Percentiles rank a stretch among this genome's conserved stretches.
These are phyloP conservation scores for Chionodraco myersi DNA, from an alignment of 2,113 vertebrate species.

Conservation along the genomic window DNA sequence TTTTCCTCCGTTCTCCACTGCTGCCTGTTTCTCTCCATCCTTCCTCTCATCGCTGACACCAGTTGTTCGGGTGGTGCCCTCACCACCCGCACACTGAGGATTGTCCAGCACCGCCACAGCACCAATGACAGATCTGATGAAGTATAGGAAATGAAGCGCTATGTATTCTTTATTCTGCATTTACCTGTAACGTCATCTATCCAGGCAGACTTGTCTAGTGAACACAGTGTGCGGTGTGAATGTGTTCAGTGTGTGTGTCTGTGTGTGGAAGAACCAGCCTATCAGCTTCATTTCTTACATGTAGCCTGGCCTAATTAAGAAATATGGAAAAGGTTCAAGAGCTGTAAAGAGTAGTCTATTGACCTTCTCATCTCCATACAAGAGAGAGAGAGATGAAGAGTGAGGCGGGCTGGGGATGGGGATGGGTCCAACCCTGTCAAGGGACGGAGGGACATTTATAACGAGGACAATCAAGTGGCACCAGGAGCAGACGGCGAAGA, in stretches of 20 bases:
- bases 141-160: conserved; percentile 37
- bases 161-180: conserved; percentile 35
- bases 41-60: conserved; percentile 23
- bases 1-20: conserved; percentile 49
- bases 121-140: conserved; percentile 47
- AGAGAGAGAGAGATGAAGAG: conserved; percentile 66
- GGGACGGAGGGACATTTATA: conserved; percentile 71
- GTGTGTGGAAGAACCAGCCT: conserved; percentile 36
- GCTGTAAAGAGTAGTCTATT: conserved; percentile 80
- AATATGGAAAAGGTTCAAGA: conserved; percentile 83
- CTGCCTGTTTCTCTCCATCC: conserved; percentile 40
- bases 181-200: conserved; percentile 46
- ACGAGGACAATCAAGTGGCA: conserved; percentile 76
- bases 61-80: conserved; percentile 3
- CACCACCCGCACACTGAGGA: neutral
- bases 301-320: conserved; percentile 84
- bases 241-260: conserved; percentile 12
- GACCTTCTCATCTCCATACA: conserved; percentile 81
- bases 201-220: conserved; percentile 26
- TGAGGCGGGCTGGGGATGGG: conserved; percentile 31
- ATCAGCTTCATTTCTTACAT: conserved; percentile 71
- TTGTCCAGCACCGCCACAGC: conserved; percentile 36
- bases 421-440: conserved; percentile 66
- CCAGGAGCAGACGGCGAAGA: conserved; percentile 63
- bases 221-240: conserved; percentile 32